Percentiles rank a stretch among this genome's conserved stretches.
Conservation (phyloP, 1,140 invertebrate genomes). For the Brachionus angularis region DNA sequence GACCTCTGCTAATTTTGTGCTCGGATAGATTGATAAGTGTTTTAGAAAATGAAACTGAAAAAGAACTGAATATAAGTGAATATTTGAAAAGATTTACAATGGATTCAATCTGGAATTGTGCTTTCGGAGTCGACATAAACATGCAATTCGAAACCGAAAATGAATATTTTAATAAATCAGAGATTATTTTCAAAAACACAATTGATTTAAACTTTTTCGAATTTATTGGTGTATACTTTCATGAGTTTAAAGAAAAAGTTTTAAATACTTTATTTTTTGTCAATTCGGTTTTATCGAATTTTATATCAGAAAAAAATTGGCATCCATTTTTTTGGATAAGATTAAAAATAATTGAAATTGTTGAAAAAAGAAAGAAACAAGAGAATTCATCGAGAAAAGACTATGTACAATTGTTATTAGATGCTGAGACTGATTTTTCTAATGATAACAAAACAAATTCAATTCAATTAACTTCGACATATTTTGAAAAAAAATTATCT, state of each 20-base stretch:
- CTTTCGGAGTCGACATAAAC: constrained; percentile 29
- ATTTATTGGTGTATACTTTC: background rate
- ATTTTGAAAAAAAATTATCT: too few species aligned
- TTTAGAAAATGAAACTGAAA: constrained; percentile 46
- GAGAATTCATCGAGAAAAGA: background rate
- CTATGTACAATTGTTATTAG: constrained; percentile 28
- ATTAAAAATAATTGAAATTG: background rate
- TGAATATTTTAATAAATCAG: constrained; percentile 27
- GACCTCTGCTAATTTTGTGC: constrained; percentile 49
- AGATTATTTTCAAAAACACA: background rate
- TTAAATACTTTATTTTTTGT: background rate
- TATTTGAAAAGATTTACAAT: constrained; percentile 46
- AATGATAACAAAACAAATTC: too few species aligned
- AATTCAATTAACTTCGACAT: too few species aligned
- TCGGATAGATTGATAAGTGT: constrained; percentile 49
- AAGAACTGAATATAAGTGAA: constrained; percentile 50
- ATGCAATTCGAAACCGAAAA: constrained; percentile 16
- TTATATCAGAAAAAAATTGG: background rate
- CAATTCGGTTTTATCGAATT: background rate
- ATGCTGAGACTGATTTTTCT: background rate
- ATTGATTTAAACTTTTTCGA: background rate
- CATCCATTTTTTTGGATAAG: constrained; percentile 27
- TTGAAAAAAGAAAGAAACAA: background rate
- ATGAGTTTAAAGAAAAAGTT: constrained; percentile 15
- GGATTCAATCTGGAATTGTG: constrained; percentile 35